Conservation (phyloP, 2,888 invertebrate species). For the Fissipunctia ypsillon region DNA sequence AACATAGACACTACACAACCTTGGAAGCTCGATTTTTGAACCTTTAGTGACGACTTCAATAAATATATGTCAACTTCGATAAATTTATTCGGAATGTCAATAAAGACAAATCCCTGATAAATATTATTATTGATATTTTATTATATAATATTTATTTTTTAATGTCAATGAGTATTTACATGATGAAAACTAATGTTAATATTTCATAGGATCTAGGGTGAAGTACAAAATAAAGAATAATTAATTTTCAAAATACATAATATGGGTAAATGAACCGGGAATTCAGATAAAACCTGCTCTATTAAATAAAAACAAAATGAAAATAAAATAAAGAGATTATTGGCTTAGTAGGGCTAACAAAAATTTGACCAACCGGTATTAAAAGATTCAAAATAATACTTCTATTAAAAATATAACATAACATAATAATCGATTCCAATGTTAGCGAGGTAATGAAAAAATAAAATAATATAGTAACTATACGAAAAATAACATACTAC, state of each 20-base stretch:
- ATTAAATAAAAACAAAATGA: constrained; percentile 32
- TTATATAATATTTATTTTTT: constrained; percentile 35
- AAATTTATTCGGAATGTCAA: constrained; percentile 48
- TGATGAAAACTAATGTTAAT: constrained; percentile 45
- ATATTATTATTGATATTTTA: constrained; percentile 46
- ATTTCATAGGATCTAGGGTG: constrained; percentile 46
- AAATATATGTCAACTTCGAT: constrained; percentile 46
- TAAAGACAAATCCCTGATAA: constrained; percentile 39
- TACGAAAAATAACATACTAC: constrained; percentile 22
- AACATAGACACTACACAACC: constrained; percentile 85
- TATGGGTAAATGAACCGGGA: constrained; percentile 23
- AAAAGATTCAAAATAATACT: constrained; percentile 58
- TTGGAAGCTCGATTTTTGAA: constrained; percentile 82
- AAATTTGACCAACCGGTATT: constrained; percentile 33
- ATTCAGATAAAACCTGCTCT: constrained; percentile 33
- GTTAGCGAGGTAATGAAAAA: constrained; percentile 56
- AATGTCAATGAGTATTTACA: constrained; percentile 63
- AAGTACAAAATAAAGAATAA: constrained; percentile 22
- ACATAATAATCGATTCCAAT: constrained; percentile 50
- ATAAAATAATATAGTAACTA: constrained; percentile 39
- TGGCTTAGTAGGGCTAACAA: constrained; percentile 32
- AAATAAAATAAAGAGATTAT: constrained; percentile 53
- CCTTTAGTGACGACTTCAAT: constrained; percentile 61
- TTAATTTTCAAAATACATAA: constrained; percentile 39
- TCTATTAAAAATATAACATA: constrained; percentile 51